Percentiles rank a stretch among this genome's conserved stretches.
These are phyloP conservation scores for Mus caroli DNA, from an alignment of 2,797 vertebrate species.

Conservation along the genomic window DNA sequence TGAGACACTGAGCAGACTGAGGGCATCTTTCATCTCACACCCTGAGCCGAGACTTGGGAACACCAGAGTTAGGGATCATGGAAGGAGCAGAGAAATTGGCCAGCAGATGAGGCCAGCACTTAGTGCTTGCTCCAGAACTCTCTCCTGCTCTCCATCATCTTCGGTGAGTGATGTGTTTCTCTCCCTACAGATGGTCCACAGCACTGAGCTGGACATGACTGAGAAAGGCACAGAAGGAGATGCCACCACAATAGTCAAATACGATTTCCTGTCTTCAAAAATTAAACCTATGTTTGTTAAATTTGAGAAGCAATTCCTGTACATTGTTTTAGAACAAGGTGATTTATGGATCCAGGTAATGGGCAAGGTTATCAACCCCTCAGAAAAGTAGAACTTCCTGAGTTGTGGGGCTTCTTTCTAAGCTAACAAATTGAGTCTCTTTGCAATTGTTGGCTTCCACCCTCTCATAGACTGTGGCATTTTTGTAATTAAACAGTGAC, in stretches of 20 bases:
- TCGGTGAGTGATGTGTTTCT: accelerated
- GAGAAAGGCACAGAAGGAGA: constrained; percentile 93
- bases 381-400: constrained; percentile 66
- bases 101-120: accelerated
- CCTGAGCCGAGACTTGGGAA: accelerated
- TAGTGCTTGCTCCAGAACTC: accelerated
- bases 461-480: accelerated
- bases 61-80: accelerated
- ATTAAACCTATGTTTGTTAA: constrained; percentile 80
- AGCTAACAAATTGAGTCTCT: accelerated
- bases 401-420: accelerated
- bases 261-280: constrained; percentile 62
- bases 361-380: neutral
- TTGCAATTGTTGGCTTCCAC: accelerated
- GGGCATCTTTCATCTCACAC: neutral
- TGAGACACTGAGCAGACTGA: neutral
- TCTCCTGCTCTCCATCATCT: accelerated
- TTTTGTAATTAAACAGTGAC: accelerated
- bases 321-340: accelerated
- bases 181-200: constrained; percentile 92
- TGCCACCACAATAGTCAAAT: constrained; percentile 86
- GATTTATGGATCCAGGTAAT: neutral
- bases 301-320: neutral
- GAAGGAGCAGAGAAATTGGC: neutral
- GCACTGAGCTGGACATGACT: constrained; percentile 92